phyloP scores from a whole-genome alignment of 2,888 invertebrate genomes.

The Cephus pulcher region DNA sequence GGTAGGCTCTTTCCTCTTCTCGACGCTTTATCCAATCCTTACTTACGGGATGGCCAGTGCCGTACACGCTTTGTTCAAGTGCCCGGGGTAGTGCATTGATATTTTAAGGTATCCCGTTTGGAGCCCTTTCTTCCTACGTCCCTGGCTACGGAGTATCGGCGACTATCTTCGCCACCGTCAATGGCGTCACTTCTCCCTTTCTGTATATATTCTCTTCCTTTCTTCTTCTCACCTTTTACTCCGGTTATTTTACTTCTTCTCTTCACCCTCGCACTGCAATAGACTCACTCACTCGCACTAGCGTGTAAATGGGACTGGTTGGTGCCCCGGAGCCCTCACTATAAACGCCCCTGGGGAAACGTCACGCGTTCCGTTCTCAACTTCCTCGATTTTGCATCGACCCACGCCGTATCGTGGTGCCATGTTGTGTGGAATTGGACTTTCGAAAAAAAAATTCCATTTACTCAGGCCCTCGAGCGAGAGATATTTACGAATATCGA shows the following conservation, averaged over 20 bases:
- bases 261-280: background rate
- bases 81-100: background rate
- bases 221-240: slow-evolving; percentile 5
- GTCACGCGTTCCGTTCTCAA: slow-evolving; percentile 48
- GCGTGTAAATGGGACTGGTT: background rate
- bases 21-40: background rate
- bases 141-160: background rate
- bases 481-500: background rate
- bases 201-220: slow-evolving; percentile 1
- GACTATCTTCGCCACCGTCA: background rate
- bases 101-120: background rate
- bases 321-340: slow-evolving; percentile 8
- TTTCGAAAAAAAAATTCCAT: background rate
- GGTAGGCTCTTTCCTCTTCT: background rate
- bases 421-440: background rate
- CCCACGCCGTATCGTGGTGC: background rate
- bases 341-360: slow-evolving; percentile 45
- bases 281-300: slow-evolving; percentile 29
- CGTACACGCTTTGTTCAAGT: background rate
- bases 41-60: background rate
- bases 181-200: background rate
- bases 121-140: background rate
- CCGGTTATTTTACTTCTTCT: slow-evolving; percentile 10
- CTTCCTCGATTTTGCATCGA: slow-evolving; percentile 36
- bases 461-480: background rate